A percentile compares a stretch with the other conserved stretches of the same genome.
Conservation (phyloP, 2,797 vertebrate species). For the Prionace glauca region DNA sequence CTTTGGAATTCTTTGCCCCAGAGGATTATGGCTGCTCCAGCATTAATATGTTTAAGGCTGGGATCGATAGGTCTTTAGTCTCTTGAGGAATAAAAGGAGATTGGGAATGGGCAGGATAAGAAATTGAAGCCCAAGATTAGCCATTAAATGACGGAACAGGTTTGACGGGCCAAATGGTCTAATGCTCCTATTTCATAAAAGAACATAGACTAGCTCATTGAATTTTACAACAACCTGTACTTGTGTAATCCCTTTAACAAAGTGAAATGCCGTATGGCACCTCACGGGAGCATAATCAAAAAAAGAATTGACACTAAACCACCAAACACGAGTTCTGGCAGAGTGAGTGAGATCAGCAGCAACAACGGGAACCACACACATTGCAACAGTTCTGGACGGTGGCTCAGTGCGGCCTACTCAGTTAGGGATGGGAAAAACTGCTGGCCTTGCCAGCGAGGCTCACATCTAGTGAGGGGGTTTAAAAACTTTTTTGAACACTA, state of each 20-base stretch:
- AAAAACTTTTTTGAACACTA: neutral
- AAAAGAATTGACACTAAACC: neutral
- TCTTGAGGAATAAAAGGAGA: too few species aligned
- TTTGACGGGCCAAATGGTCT: too few species aligned
- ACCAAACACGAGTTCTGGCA: neutral
- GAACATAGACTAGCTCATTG: neutral
- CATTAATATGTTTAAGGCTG: too few species aligned
- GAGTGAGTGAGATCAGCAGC: neutral
- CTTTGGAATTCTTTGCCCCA: too few species aligned
- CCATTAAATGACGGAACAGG: too few species aligned
- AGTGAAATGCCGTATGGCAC: neutral
- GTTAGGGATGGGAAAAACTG: neutral
- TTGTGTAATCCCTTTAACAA: neutral
- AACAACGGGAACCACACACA: neutral
- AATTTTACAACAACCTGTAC: neutral
- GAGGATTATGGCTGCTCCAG: too few species aligned
- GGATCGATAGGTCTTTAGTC: too few species aligned
- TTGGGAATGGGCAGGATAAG: too few species aligned
- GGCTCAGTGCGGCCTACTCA: neutral
- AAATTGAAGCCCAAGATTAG: too few species aligned
- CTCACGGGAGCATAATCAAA: neutral
- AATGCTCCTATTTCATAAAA: neutral
- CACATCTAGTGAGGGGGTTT: neutral
- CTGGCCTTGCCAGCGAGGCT: neutral
- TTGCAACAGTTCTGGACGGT: neutral